Percentiles rank a stretch among this genome's conserved stretches.
Evolutionary conservation across 2,113 vertebrate genomes (phyloP).

Genomic region (Aleadryas rufinucha): DNA sequence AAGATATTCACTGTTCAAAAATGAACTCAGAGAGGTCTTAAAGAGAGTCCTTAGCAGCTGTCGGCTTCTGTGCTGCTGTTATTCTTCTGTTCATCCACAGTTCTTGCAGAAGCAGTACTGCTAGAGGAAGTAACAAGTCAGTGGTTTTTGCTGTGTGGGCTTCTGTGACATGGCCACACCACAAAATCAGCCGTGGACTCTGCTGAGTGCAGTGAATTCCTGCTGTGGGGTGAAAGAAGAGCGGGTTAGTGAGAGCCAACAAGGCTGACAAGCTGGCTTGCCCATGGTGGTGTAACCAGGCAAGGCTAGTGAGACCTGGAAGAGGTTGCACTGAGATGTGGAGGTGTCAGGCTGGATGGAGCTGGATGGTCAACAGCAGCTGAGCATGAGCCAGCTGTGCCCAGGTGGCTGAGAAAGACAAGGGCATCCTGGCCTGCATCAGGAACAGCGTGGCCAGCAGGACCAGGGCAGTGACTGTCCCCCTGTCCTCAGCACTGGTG

Average conservation of each 20-base stretch:
- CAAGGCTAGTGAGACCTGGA: not conserved
- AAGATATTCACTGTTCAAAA: not conserved
- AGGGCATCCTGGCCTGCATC: not conserved
- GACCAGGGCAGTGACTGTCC: not conserved
- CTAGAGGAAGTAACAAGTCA: too few species aligned
- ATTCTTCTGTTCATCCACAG: not conserved
- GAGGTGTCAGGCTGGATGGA: not conserved
- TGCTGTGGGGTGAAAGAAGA: not conserved
- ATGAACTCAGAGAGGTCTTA: not conserved
- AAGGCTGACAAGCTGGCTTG: not conserved
- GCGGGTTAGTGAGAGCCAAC: not conserved
- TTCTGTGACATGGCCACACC: not conserved
- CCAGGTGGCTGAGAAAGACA: not conserved
- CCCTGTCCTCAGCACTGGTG: not conserved
- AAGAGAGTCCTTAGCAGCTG: not conserved
- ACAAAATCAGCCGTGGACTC: not conserved
- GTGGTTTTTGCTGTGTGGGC: not conserved
- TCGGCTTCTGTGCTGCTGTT: not conserved
- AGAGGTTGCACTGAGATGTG: not conserved
- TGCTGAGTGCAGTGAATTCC: not conserved
- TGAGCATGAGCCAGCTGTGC: not conserved
- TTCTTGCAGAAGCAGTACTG: not conserved
- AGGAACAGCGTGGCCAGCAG: not conserved
- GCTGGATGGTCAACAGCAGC: not conserved
- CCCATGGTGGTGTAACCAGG: not conserved